phyloP scores from a whole-genome alignment of 2,113 vertebrate genomes.

The Hydrochoerus hydrochaeris region DNA sequence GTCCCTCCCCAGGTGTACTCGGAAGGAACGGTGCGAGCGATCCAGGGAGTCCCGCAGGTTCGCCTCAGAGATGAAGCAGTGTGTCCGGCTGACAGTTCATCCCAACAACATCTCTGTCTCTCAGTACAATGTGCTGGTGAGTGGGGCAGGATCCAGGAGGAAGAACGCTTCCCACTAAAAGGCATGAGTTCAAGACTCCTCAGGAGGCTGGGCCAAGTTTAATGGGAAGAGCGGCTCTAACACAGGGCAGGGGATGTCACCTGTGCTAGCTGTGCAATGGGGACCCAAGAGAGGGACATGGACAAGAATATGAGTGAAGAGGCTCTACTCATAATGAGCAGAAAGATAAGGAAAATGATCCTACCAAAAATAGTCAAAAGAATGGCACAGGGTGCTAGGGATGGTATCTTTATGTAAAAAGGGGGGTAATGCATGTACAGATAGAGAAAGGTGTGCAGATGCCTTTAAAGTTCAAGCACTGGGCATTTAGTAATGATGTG shows the following conservation, averaged over 20 bases:
- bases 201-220: rapidly evolving
- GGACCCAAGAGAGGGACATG: not conserved
- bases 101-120: conserved; percentile 99
- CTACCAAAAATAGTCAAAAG: not conserved
- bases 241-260: not conserved
- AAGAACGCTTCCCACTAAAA: not conserved
- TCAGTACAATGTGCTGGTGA: conserved; percentile 98
- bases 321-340: not conserved
- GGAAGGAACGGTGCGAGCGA: conserved; percentile 96
- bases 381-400: not conserved
- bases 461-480: not conserved
- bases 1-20: conserved; percentile 91
- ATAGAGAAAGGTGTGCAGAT: not conserved
- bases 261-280: not conserved
- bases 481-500: rapidly evolving
- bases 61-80: conserved; percentile 97
- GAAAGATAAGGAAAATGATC: not conserved
- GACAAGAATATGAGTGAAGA: not conserved
- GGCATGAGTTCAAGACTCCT: not conserved
- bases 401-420: not conserved
- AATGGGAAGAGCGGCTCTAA: not conserved
- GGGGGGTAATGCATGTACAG: rapidly evolving
- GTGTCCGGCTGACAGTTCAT: conserved; percentile 96
- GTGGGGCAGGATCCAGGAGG: conserved; percentile 53
- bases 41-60: conserved; percentile 95